Percentiles rank a stretch among this genome's conserved stretches.
These are phyloP conservation scores for Epinotia demarniana DNA, from an alignment of 2,888 invertebrate species.

Conservation along the genomic window DNA sequence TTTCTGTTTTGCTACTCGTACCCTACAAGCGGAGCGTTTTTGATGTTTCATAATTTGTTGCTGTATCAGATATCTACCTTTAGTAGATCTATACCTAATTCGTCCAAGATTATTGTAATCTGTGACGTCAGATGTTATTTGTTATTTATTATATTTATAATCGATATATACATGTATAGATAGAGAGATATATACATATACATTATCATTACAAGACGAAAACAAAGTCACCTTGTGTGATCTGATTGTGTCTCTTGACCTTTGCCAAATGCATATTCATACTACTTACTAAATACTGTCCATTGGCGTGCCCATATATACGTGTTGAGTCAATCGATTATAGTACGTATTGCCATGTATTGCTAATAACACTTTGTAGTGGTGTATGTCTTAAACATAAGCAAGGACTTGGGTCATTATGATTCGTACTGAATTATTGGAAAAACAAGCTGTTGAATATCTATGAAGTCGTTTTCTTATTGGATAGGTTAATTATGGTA, in stretches of 20 bases:
- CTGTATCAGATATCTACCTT: too few relatives aligned
- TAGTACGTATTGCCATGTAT: not conserved
- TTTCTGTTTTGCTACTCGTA: too few relatives aligned
- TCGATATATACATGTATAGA: too few relatives aligned
- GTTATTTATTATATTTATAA: too few relatives aligned
- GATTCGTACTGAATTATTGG: not conserved
- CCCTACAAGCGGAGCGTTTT: too few relatives aligned
- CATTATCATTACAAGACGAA: conserved; percentile 11
- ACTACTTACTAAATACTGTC: not conserved
- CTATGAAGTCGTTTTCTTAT: conserved; percentile 4
- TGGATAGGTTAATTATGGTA: not conserved
- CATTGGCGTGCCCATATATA: not conserved
- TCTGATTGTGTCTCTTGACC: conserved; percentile 13
- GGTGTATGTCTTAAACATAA: not conserved
- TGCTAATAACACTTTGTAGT: not conserved
- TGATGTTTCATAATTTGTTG: too few relatives aligned
- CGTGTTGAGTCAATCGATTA: conserved; percentile 4
- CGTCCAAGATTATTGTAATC: not conserved
- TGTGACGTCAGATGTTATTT: conserved; percentile 17
- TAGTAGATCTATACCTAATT: not conserved
- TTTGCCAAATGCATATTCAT: conserved; percentile 10
- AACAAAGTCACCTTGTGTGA: conserved; percentile 20
- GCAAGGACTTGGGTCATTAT: not conserved
- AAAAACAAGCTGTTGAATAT: not conserved
- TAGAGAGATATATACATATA: too few relatives aligned